These are phyloP conservation scores for Tipula vernalis DNA, from an alignment of 2,888 invertebrate genomes.

Conservation along the genomic window DNA sequence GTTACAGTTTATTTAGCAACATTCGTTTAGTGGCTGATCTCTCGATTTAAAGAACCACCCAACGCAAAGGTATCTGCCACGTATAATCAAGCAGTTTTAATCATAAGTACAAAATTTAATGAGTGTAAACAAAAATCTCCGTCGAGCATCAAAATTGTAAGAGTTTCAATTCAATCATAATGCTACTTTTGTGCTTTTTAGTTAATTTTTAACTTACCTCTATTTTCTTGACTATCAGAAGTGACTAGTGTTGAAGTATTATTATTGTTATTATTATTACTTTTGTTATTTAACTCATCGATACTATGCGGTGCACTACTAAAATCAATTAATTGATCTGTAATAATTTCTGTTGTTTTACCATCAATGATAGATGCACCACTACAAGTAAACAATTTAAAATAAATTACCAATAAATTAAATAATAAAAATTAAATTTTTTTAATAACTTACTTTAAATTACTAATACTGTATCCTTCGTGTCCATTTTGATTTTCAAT, in stretches of 20 bases:
- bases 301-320: slow-evolving; percentile 33
- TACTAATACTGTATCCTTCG: not conserved
- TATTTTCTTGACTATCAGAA: slow-evolving; percentile 38
- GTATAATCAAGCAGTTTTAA: too few relatives aligned
- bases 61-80: too few relatives aligned
- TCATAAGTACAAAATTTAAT: too few relatives aligned
- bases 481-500: slow-evolving; percentile 9
- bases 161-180: too few relatives aligned
- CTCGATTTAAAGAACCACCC: too few relatives aligned
- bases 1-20: too few relatives aligned
- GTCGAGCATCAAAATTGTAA: too few relatives aligned
- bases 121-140: too few relatives aligned
- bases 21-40: too few relatives aligned
- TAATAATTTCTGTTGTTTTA: slow-evolving; percentile 22
- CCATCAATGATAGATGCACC: slow-evolving; percentile 17
- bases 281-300: slow-evolving; percentile 20
- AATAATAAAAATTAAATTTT: not conserved
- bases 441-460: not conserved
- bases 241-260: slow-evolving; percentile 33
- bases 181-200: too few relatives aligned
- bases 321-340: slow-evolving; percentile 34
- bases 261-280: slow-evolving; percentile 21
- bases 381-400: not conserved
- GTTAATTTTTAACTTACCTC: slow-evolving; percentile 23
- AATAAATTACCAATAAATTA: not conserved